Percentiles rank a stretch among this genome's conserved stretches.
phyloP scores from a whole-genome alignment of 1,140 invertebrate species.

The Teleopsis dalmanni region DNA sequence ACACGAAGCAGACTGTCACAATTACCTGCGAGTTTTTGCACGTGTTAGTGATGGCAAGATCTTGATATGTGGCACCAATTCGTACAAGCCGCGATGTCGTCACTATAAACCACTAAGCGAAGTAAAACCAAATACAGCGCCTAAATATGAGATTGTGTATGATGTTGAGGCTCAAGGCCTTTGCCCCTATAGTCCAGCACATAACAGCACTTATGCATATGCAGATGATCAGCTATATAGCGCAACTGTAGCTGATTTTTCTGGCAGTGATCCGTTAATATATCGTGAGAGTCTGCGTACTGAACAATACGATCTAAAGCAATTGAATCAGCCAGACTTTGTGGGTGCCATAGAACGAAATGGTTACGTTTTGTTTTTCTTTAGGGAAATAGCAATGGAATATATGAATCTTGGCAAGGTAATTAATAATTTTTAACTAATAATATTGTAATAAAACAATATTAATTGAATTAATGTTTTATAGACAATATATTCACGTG shows the following conservation, averaged over 20 bases:
- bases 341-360: conserved; percentile 87
- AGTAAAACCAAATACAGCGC: background rate
- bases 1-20: conserved; percentile 82
- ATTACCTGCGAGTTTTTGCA: conserved; percentile 83
- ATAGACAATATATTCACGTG: conserved; percentile 87
- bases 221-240: conserved; percentile 82
- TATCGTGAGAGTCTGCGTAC: conserved; percentile 81
- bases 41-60: conserved; percentile 61
- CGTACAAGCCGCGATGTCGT: conserved; percentile 88
- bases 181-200: conserved; percentile 86
- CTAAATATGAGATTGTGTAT: conserved; percentile 45
- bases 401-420: conserved; percentile 87
- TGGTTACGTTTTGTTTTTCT: conserved; percentile 96
- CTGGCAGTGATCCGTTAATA: conserved; percentile 84
- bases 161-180: conserved; percentile 77
- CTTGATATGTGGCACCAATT: conserved; percentile 92
- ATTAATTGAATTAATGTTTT: conserved; percentile 15
- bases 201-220: conserved; percentile 86
- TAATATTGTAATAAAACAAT: too few relatives aligned
- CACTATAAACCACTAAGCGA: conserved; percentile 29
- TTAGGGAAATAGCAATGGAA: conserved; percentile 90
- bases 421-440: background rate
- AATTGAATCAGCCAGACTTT: conserved; percentile 64
- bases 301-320: conserved; percentile 63
- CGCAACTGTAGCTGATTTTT: conserved; percentile 92